These are phyloP conservation scores for Oryzias curvinotus DNA, from an alignment of 2,113 vertebrate genomes.

Conservation along the genomic window DNA sequence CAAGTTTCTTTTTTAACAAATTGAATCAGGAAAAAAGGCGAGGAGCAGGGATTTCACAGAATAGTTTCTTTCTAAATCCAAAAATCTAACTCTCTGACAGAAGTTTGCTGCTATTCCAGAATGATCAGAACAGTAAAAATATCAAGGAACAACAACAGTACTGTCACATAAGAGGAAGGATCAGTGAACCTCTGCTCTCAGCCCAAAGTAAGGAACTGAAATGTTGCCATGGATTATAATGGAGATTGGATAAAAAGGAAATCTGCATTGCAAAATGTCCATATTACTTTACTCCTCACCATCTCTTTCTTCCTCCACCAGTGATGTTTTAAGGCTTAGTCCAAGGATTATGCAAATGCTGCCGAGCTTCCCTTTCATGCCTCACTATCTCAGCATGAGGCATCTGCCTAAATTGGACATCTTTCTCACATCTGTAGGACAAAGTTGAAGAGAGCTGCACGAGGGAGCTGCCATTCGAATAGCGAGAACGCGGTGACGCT, in stretches of 20 bases:
- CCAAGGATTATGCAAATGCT: constrained; percentile 64
- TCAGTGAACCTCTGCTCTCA: constrained; percentile 40
- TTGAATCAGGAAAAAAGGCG: constrained; percentile 46
- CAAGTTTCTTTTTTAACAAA: constrained; percentile 54
- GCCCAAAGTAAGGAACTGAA: constrained; percentile 52
- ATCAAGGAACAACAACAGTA: constrained; percentile 71
- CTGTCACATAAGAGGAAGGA: constrained; percentile 64
- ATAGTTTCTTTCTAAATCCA: constrained; percentile 53
- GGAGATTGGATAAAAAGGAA: constrained; percentile 66
- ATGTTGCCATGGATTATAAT: constrained; percentile 52
- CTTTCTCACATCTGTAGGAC: constrained; percentile 56
- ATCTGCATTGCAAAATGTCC: constrained; percentile 69
- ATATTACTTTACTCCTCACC: constrained; percentile 54
- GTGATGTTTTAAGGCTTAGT: constrained; percentile 56
- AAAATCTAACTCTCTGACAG: constrained; percentile 62
- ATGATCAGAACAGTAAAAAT: constrained; percentile 60
- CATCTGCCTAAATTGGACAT: constrained; percentile 55
- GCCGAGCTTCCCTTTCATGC: constrained; percentile 38
- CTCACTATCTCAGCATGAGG: constrained; percentile 50
- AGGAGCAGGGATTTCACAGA: constrained; percentile 55
- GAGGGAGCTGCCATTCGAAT: constrained; percentile 68
- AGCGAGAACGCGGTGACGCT: constrained; percentile 41
- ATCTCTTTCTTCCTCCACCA: constrained; percentile 50
- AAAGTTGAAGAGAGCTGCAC: constrained; percentile 50
- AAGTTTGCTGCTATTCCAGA: constrained; percentile 62